A percentile compares a stretch with the other conserved stretches of the same genome.
phyloP scores from a whole-genome alignment of 1,140 invertebrate species.

The Ganaspis sp. region DNA sequence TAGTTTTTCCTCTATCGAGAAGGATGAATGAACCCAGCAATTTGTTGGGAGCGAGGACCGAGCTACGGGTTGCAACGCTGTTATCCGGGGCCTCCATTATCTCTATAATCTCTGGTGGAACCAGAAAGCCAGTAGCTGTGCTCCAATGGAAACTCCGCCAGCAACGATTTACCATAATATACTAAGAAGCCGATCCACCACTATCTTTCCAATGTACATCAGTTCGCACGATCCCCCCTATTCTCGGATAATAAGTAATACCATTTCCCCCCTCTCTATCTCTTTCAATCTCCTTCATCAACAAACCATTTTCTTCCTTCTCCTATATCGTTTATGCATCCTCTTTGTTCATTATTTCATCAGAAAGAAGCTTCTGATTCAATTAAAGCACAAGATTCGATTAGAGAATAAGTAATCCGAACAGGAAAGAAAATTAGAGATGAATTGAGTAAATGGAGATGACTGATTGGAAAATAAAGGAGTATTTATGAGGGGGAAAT shows the following conservation, averaged over 20 bases:
- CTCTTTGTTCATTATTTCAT: slow-evolving; percentile 26
- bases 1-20: slow-evolving; percentile 72
- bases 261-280: not conserved
- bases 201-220: slow-evolving; percentile 9
- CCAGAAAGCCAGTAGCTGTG: slow-evolving; percentile 59
- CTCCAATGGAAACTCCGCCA: slow-evolving; percentile 58
- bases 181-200: slow-evolving; percentile 59
- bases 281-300: slow-evolving; percentile 1
- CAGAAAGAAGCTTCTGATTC: slow-evolving; percentile 13
- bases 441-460: not conserved
- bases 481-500: not conserved
- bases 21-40: slow-evolving; percentile 76
- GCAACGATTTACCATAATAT: slow-evolving; percentile 67
- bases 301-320: slow-evolving; percentile 29
- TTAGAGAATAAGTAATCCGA: not conserved
- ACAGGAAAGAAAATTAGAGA: not conserved
- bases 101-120: slow-evolving; percentile 69
- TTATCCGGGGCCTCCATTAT: slow-evolving; percentile 66
- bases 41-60: slow-evolving; percentile 73
- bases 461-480: not conserved
- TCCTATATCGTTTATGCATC: not conserved
- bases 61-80: slow-evolving; percentile 39
- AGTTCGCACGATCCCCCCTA: slow-evolving; percentile 15
- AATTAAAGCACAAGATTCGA: slow-evolving; percentile 18
- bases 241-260: slow-evolving; percentile 14